These are phyloP conservation scores for Nycticebus coucang DNA, from an alignment of 2,113 vertebrate species.

Conservation along the genomic window DNA sequence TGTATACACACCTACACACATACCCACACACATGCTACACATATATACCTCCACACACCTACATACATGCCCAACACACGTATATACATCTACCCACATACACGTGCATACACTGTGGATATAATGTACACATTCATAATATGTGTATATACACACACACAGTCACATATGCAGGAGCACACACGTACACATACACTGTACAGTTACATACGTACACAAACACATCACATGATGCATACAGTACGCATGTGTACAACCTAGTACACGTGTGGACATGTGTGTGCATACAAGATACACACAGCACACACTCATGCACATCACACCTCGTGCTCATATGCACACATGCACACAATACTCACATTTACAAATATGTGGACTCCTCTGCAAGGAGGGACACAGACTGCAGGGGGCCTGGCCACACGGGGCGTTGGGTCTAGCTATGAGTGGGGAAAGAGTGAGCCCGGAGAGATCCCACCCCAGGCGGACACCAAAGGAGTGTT, in stretches of 20 bases:
- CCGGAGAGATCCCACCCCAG: constrained; percentile 57
- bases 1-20: not conserved
- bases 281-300: not conserved
- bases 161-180: not conserved
- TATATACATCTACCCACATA: too few species aligned
- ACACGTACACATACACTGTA: not conserved
- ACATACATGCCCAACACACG: not conserved
- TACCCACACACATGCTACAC: too few species aligned
- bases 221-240: too few species aligned
- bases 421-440: not conserved
- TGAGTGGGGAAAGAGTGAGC: constrained; percentile 22
- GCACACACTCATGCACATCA: accelerated
- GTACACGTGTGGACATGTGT: too few species aligned
- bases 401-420: not conserved
- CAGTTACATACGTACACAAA: not conserved
- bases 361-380: too few species aligned
- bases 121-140: too few species aligned
- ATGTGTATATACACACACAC: too few species aligned
- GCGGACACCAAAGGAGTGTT: constrained; percentile 43
- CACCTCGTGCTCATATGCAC: too few species aligned
- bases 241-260: not conserved
- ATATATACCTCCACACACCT: accelerated
- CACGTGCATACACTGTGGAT: not conserved
- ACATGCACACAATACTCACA: too few species aligned
- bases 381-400: not conserved